Conservation (phyloP, 2,113 vertebrate genomes). For the Barbus barbus region DNA sequence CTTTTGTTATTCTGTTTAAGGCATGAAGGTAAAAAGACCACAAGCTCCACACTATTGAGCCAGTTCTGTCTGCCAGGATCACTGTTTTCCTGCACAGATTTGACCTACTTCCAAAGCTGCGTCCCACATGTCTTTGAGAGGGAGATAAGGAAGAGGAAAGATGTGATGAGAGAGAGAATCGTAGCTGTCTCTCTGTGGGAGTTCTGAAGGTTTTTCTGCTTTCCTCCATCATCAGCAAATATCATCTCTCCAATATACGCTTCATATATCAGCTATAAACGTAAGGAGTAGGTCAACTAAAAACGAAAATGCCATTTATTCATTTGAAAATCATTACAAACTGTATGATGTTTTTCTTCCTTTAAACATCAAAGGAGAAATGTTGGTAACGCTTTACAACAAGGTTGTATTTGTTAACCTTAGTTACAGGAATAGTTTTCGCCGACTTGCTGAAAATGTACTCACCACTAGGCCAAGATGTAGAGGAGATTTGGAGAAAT, state of each 20-base stretch:
- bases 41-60: constrained; percentile 14
- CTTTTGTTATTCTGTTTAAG: neutral
- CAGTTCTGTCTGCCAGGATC: constrained; percentile 36
- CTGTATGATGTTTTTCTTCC: neutral
- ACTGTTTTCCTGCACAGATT: constrained; percentile 48
- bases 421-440: neutral
- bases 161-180: constrained; percentile 8
- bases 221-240: neutral
- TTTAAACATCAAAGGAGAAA: neutral
- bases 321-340: neutral
- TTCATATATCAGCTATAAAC: constrained; percentile 18
- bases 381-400: neutral
- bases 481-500: too few species aligned
- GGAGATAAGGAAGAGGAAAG: constrained; percentile 31
- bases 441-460: neutral
- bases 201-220: constrained; percentile 41
- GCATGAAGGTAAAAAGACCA: constrained; percentile 26
- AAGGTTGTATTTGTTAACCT: neutral
- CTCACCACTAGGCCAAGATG: neutral
- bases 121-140: constrained; percentile 53
- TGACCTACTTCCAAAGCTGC: constrained; percentile 65
- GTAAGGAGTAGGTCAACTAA: neutral
- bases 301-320: neutral
- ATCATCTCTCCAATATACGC: neutral
- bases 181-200: constrained; percentile 39